Percentiles rank a stretch among this genome's conserved stretches.
Evolutionary conservation across 2,797 vertebrate genomes (phyloP).

Genomic region (Ctenosaura bakeri): DNA sequence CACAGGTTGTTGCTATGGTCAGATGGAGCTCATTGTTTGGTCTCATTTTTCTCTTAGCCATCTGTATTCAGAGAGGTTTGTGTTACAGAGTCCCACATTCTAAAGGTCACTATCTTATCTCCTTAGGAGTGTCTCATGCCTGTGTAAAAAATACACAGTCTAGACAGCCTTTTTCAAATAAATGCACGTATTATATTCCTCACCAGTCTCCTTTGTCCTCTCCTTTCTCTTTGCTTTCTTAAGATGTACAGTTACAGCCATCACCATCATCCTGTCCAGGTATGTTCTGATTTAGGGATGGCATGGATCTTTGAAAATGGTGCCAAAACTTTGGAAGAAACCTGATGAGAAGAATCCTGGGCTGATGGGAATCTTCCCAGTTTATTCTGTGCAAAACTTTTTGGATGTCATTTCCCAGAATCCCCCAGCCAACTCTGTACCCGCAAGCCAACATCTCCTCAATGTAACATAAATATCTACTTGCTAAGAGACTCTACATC

Average conservation of each 20-base stretch:
- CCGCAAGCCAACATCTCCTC: too few relatives aligned
- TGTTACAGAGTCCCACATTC: neutral
- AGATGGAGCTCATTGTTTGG: too few relatives aligned
- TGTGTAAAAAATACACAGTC: neutral
- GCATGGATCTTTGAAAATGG: too few relatives aligned
- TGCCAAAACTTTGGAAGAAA: too few relatives aligned
- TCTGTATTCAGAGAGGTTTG: neutral
- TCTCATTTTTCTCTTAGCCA: neutral
- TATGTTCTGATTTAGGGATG: neutral
- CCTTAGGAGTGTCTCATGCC: neutral
- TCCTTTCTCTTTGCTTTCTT: neutral
- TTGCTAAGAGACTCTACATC: too few relatives aligned
- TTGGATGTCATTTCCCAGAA: too few relatives aligned
- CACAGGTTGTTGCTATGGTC: slow-evolving; percentile 3
- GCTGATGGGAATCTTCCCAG: too few relatives aligned
- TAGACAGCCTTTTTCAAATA: neutral
- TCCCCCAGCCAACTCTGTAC: too few relatives aligned
- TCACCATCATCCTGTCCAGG: too few relatives aligned
- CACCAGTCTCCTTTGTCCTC: neutral
- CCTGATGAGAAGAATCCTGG: too few relatives aligned
- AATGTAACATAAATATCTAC: too few relatives aligned
- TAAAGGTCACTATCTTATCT: slow-evolving; percentile 31
- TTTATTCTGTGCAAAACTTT: too few relatives aligned
- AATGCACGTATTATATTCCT: slow-evolving; percentile 27
- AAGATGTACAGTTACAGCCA: neutral